Evolutionary conservation across 2,888 invertebrate genomes (phyloP).

Genomic region (Tillus elongatus): DNA sequence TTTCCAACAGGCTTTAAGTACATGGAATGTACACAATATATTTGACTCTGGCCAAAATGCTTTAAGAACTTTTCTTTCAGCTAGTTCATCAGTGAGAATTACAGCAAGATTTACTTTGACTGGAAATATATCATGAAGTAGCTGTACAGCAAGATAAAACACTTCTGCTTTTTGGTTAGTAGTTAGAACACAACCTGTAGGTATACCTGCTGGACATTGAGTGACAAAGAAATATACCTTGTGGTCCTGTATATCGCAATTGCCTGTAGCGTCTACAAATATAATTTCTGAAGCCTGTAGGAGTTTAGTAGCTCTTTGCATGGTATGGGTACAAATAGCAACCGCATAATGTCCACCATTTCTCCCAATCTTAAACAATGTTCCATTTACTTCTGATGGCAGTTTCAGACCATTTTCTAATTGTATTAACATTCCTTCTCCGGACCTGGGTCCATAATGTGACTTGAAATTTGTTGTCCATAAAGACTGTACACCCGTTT

Average conservation of each 20-base stretch:
- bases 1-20: too few species aligned
- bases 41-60: neutral
- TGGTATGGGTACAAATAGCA: neutral
- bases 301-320: slow-evolving; percentile 2
- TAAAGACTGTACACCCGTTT: neutral
- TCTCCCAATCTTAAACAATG: neutral
- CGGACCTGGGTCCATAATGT: neutral
- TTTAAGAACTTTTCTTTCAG: neutral
- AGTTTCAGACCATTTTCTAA: slow-evolving; percentile 1
- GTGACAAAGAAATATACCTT: slow-evolving; percentile 2
- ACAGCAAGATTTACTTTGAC: neutral
- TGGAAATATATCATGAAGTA: slow-evolving; percentile 1
- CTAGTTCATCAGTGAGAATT: slow-evolving; percentile 3
- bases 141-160: neutral
- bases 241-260: too few species aligned
- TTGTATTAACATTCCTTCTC: slow-evolving; percentile 1
- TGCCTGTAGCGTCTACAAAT: slow-evolving; percentile 1
- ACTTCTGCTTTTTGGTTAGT: neutral
- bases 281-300: neutral
- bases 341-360: neutral
- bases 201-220: neutral
- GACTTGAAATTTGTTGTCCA: neutral
- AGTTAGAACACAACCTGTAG: slow-evolving; percentile 1
- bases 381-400: slow-evolving; percentile 1
- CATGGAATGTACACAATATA: slow-evolving; percentile 4